Percentiles rank a stretch among this genome's conserved stretches.
These are phyloP conservation scores for Pandemis heparana DNA, from an alignment of 2,888 invertebrate genomes.

Conservation along the genomic window DNA sequence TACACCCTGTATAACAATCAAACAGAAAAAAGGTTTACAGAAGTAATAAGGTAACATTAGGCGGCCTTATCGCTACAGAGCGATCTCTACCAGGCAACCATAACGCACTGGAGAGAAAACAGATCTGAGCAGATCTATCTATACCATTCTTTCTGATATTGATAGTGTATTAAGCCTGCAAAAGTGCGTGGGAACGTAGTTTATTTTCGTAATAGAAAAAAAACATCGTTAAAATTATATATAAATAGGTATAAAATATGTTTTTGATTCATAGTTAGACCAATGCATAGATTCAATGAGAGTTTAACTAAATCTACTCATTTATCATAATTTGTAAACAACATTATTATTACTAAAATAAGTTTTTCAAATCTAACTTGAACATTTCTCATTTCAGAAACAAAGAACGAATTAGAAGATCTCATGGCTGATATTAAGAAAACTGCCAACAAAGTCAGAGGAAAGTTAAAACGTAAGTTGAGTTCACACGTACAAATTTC, in stretches of 20 bases:
- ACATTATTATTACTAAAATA: neutral
- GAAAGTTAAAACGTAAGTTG: conserved; percentile 97
- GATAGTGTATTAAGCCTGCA: too few relatives aligned
- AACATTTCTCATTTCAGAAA: conserved; percentile 90
- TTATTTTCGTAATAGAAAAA: too few relatives aligned
- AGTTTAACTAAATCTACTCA: neutral
- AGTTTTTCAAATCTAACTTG: neutral
- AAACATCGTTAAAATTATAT: neutral
- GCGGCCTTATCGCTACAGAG: too few relatives aligned
- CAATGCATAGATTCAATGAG: neutral
- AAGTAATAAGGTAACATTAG: too few relatives aligned
- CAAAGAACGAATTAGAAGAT: conserved; percentile 99
- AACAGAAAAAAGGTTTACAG: too few relatives aligned
- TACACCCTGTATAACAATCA: too few relatives aligned
- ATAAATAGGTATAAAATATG: neutral
- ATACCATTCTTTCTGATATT: too few relatives aligned
- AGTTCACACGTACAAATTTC: conserved; percentile 35
- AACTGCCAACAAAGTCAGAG: conserved; percentile 99
- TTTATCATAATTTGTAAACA: neutral
- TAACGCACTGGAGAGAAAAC: too few relatives aligned
- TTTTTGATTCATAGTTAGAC: neutral
- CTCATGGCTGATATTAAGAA: conserved; percentile 99
- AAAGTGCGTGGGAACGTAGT: too few relatives aligned
- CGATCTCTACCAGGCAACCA: too few relatives aligned
- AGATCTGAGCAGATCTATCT: too few relatives aligned